These are phyloP conservation scores for Neria commutata DNA, from an alignment of 2,888 invertebrate species.

Conservation along the genomic window DNA sequence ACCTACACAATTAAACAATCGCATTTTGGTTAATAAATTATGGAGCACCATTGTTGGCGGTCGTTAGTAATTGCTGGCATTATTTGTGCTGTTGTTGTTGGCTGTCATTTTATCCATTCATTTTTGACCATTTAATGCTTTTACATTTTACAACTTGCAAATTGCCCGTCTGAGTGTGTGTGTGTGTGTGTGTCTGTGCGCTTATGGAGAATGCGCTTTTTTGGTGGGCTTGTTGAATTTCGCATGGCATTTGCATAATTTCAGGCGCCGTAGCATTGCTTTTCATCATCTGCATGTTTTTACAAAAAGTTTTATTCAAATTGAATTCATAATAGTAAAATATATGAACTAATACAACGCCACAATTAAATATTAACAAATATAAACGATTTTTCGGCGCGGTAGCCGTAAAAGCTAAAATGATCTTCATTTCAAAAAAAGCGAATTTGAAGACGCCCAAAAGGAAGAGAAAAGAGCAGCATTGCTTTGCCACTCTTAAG, in stretches of 20 bases:
- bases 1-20: constrained; percentile 12
- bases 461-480: too few species aligned
- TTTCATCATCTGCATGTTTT: too few species aligned
- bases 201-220: not conserved
- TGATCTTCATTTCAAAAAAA: too few species aligned
- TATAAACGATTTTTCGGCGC: too few species aligned
- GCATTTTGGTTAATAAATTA: not conserved
- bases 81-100: constrained; percentile 10
- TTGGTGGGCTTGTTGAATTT: not conserved
- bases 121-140: constrained; percentile 26
- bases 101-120: constrained; percentile 23
- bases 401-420: too few species aligned
- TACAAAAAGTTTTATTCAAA: too few species aligned
- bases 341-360: too few species aligned
- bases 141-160: constrained; percentile 17
- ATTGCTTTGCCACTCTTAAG: too few species aligned
- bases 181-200: not conserved
- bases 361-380: too few species aligned
- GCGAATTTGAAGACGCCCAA: too few species aligned
- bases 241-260: constrained; percentile 29
- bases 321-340: too few species aligned
- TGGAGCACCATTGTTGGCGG: not conserved
- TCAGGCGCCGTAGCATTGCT: constrained; percentile 20
- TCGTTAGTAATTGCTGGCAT: constrained; percentile 11
- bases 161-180: not conserved